Base-by-base conservation (phyloP, 2,113 vertebrate species). In the Indri indri region DNA sequence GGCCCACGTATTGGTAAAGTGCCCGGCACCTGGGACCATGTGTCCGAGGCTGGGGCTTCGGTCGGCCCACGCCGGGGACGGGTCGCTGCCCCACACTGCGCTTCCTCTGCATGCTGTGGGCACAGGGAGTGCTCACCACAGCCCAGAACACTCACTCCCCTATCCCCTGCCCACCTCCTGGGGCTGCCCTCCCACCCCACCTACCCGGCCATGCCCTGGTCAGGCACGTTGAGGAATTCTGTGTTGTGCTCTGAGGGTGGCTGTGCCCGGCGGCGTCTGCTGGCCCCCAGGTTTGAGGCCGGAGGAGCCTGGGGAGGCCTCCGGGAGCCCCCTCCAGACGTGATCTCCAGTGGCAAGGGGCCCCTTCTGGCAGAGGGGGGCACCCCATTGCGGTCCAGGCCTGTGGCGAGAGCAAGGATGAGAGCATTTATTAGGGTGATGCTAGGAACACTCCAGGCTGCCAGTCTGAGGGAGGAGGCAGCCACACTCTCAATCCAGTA, bases 211-310 rank as follows among this genome's bases (percentile, higher is more conserved):
- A 99, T 98, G 2, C 99, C 99, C 98, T 99, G 99, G 95, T 99
- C 99, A 0, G 99, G 99, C 54, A 99, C 99, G 0, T 98, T 99
- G 82, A 99, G 99, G 98, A 99, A 99, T 97, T 99, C 99, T 98
- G 99, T 88, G 98, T 99, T 99, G 85, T 98, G 98, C 63, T 98
- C 96, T 0, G 98, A 97, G 0, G 99, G 98, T 1, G 95, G 98
- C 50, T 88, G 98, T 8, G 96, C 70, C 94, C 79, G 99, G 0
- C 20, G 50, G 40, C 98, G 98, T 34, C 95, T 98, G 34, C 70
- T 94, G 16, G 98, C 27, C 1, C 96, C 98, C 4, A 97, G 98
- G 0, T 97, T 98, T 0, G 98, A 2, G 18, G 97, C 98, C 0
- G 99, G 99, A 0, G 98, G 99, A 0, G 95, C 98, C 22, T 87